phyloP scores from a whole-genome alignment of 2,113 vertebrate genomes.

The Tetrao urogallus region DNA sequence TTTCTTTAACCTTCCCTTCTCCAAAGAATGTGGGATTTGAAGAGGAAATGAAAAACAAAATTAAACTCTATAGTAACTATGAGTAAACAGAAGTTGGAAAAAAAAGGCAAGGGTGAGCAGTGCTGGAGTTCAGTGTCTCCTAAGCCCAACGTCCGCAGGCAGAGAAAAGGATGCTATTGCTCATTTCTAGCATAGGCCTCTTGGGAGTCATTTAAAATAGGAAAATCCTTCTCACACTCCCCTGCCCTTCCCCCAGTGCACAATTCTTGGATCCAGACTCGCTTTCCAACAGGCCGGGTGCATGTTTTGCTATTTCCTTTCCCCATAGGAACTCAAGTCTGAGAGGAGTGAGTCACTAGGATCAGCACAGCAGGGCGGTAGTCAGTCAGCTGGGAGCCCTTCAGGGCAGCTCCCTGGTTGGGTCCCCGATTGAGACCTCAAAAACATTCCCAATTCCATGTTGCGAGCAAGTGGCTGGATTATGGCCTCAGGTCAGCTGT shows the following conservation, averaged over 20 bases:
- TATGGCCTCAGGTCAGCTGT: not conserved
- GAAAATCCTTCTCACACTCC: constrained; percentile 37
- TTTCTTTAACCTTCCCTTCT: not conserved
- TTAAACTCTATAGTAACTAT: not conserved
- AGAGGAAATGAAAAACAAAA: not conserved
- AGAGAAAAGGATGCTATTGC: not conserved
- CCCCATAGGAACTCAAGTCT: not conserved
- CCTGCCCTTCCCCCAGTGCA: not conserved
- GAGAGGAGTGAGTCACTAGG: constrained; percentile 12
- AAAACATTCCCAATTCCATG: not conserved
- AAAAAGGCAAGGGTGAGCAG: not conserved
- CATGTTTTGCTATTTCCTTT: constrained; percentile 16
- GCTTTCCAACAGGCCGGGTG: not conserved
- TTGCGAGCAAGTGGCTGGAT: not conserved
- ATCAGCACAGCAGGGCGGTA: not conserved
- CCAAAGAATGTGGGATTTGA: not conserved
- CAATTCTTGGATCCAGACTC: not conserved
- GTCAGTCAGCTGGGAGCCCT: constrained; percentile 24
- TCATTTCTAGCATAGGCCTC: not conserved
- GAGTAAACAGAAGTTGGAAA: not conserved
- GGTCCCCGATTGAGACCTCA: not conserved
- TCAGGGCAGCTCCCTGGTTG: not conserved
- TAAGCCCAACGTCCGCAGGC: not conserved
- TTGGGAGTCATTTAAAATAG: not conserved
- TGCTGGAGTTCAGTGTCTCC: not conserved